A percentile compares a stretch with the other conserved stretches of the same genome.
phyloP scores from a whole-genome alignment of 1,140 invertebrate genomes.

The Caerostris darwini region DNA sequence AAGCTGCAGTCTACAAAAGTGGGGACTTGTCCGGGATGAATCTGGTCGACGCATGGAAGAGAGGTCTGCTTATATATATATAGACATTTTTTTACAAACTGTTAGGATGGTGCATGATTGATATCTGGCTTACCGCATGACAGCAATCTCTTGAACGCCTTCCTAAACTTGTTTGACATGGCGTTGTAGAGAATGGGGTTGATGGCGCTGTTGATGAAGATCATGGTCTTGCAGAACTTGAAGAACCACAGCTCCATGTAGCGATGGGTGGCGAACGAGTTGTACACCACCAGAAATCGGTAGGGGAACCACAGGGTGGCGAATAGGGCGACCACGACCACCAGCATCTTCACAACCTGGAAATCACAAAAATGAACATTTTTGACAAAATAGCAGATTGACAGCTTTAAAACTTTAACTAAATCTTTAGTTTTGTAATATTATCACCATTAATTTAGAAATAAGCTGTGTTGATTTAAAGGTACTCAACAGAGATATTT shows the following conservation, averaged over 20 bases:
- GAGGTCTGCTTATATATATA: too few species aligned
- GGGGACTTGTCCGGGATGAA: too few species aligned
- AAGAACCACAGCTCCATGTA: conserved; percentile 86
- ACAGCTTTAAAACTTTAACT: too few species aligned
- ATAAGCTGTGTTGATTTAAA: too few species aligned
- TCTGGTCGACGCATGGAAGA: too few species aligned
- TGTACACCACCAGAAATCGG: conserved; percentile 86
- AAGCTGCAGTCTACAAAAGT: too few species aligned
- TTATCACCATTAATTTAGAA: too few species aligned
- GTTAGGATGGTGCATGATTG: too few species aligned
- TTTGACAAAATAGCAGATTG: too few species aligned
- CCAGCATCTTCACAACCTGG: conserved; percentile 87
- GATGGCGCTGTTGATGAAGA: conserved; percentile 85
- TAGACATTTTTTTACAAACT: too few species aligned
- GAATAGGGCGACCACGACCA: conserved; percentile 85
- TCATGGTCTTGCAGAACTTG: conserved; percentile 86
- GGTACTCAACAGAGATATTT: too few species aligned
- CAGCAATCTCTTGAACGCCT: conserved; percentile 78
- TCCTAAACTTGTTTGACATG: conserved; percentile 79
- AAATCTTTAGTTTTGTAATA: too few species aligned
- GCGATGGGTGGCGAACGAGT: conserved; percentile 84
- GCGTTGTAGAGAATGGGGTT: conserved; percentile 80
- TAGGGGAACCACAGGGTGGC: conserved; percentile 86
- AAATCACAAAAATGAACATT: not conserved
- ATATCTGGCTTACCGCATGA: conserved; percentile 73